Evolutionary conservation across 2,797 vertebrate species (phyloP), one percentile per base, ranked within the genome.

Genomic region (Spinus pinus): DNA sequence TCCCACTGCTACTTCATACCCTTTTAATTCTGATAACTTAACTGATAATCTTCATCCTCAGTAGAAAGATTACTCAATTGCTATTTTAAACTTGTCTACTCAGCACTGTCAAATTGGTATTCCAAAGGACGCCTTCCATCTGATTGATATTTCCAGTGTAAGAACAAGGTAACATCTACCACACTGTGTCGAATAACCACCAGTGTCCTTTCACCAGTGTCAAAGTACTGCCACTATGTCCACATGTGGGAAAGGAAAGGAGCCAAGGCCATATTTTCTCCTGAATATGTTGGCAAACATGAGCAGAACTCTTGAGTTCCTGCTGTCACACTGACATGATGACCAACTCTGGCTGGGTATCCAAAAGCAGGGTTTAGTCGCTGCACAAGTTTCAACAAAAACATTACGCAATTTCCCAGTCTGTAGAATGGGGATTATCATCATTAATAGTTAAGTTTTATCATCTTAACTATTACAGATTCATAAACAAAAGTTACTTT

Each of bases 11-110:
- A 44, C 33, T 65, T 67, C 69, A 86, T 73, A 86, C 2, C 18
- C 50, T 73, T 86, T 64, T 37, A 80, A 84, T 90, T 95, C 46
- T 82, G 64, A 50, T 42, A 88, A 86, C 17, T 73, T 89, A 80
- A 82, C 11, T 66, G 83, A 86, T 56, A 66, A 86, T 47, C 73
- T 81, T 53, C 31, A 74, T 75, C 46, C 49, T 88, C 33, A 35
- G 28, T 1, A 75, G 22, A 74, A 69, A 65, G 39, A 50, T 57
- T 88, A 75, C 30, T 86, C 60, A 80, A 66, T 3, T 66, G n/a
- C 17, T 41, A 81, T 86, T 88, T 93, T 62, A 79, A 91, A 69
- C 39, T 35, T 79, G 31, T 41, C 60, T 81, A 37, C 25, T 86
- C 56, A 66, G 56, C 37, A 64, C 9, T 39, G 21, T 37, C 33